phyloP scores from a whole-genome alignment of 2,113 vertebrate genomes.

The Oceanites oceanicus region DNA sequence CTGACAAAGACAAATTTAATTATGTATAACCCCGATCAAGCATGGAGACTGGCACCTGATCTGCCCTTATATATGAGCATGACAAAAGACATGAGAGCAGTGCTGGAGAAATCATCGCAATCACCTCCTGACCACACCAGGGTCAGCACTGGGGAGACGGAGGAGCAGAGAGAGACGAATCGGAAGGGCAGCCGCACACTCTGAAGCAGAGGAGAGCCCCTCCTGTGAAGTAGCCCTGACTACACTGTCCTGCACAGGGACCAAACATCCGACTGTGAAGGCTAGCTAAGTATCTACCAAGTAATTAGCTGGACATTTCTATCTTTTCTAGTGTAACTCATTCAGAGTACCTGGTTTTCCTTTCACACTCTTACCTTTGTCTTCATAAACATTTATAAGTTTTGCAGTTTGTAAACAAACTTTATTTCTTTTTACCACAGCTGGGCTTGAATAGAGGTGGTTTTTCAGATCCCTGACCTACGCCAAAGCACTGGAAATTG shows the following conservation, averaged over 20 bases:
- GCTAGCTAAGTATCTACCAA: neutral
- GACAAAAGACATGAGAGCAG: neutral
- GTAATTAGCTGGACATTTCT: neutral
- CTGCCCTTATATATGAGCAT: neutral
- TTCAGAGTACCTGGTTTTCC: neutral
- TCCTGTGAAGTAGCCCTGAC: neutral
- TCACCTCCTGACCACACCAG: neutral
- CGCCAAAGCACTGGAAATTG: neutral
- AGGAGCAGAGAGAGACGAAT: neutral
- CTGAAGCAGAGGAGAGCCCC: neutral
- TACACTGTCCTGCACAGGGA: neutral
- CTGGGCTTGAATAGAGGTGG: neutral
- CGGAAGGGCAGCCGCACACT: neutral
- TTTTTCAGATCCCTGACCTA: neutral
- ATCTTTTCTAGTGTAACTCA: neutral
- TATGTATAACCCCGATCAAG: accelerated
- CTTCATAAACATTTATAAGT: neutral
- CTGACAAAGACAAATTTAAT: neutral
- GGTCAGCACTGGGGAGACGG: accelerated
- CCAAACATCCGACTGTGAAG: neutral
- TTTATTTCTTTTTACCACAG: neutral
- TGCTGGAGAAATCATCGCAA: neutral
- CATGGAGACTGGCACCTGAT: neutral
- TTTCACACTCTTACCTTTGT: neutral
- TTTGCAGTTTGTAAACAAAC: neutral